Percentiles rank a stretch among this genome's conserved stretches.
Conservation (phyloP, 2,797 vertebrate genomes). For the Enteromius paludinosus region DNA sequence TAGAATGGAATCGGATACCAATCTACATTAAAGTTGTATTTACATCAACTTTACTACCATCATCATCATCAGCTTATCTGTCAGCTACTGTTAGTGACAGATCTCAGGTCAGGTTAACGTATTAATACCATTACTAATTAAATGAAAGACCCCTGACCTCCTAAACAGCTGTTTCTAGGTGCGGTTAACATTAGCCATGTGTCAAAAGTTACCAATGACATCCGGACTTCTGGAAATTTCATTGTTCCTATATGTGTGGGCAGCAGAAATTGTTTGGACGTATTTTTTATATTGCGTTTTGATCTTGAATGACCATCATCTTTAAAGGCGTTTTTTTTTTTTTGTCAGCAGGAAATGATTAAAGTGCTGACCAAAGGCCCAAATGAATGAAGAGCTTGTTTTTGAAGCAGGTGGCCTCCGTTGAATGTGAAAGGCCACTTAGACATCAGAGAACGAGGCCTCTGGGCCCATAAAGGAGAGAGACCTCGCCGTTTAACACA, state of each 20-base stretch:
- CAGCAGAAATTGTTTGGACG: background rate
- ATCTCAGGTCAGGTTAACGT: background rate
- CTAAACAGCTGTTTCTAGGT: constrained; percentile 34
- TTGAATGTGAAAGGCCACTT: constrained; percentile 56
- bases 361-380: constrained; percentile 50
- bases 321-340: constrained; percentile 25
- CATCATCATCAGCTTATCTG: background rate
- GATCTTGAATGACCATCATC: constrained; percentile 36
- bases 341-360: constrained; percentile 40
- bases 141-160: background rate
- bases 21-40: too few species aligned
- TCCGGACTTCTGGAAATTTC: constrained; percentile 35
- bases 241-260: constrained; percentile 21
- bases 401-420: constrained; percentile 71
- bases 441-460: constrained; percentile 52
- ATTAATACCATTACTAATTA: background rate
- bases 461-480: constrained; percentile 43
- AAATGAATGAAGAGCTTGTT: constrained; percentile 79
- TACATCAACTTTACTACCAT: background rate
- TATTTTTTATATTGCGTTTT: constrained; percentile 31
- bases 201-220: constrained; percentile 23
- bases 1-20: background rate
- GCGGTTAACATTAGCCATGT: background rate
- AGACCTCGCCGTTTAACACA: constrained; percentile 58
- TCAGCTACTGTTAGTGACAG: constrained; percentile 6